Base-by-base conservation (phyloP, 2,888 invertebrate genomes). In the Chalcis sispes region DNA sequence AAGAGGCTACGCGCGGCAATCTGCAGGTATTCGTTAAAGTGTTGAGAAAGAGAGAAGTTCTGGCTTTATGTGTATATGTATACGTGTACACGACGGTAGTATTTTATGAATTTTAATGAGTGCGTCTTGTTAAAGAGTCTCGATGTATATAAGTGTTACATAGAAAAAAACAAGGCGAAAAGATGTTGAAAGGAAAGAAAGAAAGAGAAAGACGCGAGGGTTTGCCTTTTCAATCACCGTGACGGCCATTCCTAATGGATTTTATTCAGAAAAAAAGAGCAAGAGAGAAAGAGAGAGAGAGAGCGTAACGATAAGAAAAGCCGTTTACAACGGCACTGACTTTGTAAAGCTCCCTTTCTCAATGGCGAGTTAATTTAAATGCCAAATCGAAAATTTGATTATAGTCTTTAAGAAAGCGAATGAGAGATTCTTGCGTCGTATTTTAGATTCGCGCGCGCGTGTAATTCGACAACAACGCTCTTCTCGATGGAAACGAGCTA, bases 41-140 rank as follows among this genome's bases (percentile, higher is more conserved):
- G 36, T 15, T 18, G 42, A 54, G 46, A 29, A 56, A 23, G 36
- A 23, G 65, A 64, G 15, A 27, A 1, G 2, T n/a, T n/a, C n/a
- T n/a, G n/a, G n/a, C n/a, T n/a, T n/a, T n/a, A n/a, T n/a, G n/a
- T n/a, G n/a, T n/a, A n/a, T n/a, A n/a, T n/a, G n/a, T n/a, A n/a
- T n/a, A 50, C 4, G 20, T 15, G 50, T 13, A 13, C 18, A 29
- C 48, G n/a, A 29, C 20, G 18, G 10, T 10, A 36, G 18, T 1
- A 32, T 59, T 69, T 69, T 48, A 59, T 59, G 36, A 69, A 69
- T 69, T 69, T 59, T 69, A 69, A 69, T 69, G 46, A 69, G 48
- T 36, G 23, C 8, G n/a, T 5, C 25, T 25, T 58, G 58, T 23
- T 59, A 36, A 46, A 42, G 42, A 4, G 15, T 10, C 42, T n/a